These are phyloP conservation scores for Drosophila auraria DNA, from an alignment of 1,140 invertebrate species.

Conservation along the genomic window DNA sequence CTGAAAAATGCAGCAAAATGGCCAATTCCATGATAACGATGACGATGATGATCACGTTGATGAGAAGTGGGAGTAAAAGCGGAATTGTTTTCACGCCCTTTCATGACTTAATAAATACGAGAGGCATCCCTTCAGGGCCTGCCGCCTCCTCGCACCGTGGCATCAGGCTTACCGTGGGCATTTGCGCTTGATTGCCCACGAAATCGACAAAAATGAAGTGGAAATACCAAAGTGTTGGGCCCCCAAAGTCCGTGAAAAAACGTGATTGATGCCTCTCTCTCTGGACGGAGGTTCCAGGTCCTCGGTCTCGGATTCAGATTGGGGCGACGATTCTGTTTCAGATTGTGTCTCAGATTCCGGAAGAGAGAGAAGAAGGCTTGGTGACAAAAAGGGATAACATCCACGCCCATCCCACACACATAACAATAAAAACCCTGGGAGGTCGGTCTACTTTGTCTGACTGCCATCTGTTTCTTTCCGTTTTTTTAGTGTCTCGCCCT, in stretches of 20 bases:
- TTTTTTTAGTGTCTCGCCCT: conserved; percentile 33
- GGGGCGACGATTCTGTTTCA: conserved; percentile 53
- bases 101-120: conserved; percentile 80
- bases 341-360: conserved; percentile 37
- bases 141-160: conserved; percentile 21
- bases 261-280: conserved; percentile 45
- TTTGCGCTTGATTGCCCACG: conserved; percentile 75
- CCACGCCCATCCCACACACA: conserved; percentile 25
- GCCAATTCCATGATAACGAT: conserved; percentile 27
- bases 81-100: conserved; percentile 37
- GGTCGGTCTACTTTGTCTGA: conserved; percentile 35
- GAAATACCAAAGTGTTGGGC: conserved; percentile 56
- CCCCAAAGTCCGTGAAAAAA: conserved; percentile 28
- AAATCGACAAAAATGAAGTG: conserved; percentile 81
- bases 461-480: conserved; percentile 27
- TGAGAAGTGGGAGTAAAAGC: conserved; percentile 7
- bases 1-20: conserved; percentile 65
- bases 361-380: conserved; percentile 27
- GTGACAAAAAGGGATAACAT: conserved; percentile 43
- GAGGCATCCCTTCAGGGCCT: conserved; percentile 18
- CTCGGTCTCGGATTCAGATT: conserved; percentile 14
- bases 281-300: conserved; percentile 7
- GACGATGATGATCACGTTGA: conserved; percentile 17
- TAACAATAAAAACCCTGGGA: conserved; percentile 53
- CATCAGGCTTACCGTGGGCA: conserved; percentile 25